These are phyloP conservation scores for Pelagia noctiluca DNA, from an alignment of 30 jellyfish, hydroid and myxozoan species.

Conservation along the genomic window DNA sequence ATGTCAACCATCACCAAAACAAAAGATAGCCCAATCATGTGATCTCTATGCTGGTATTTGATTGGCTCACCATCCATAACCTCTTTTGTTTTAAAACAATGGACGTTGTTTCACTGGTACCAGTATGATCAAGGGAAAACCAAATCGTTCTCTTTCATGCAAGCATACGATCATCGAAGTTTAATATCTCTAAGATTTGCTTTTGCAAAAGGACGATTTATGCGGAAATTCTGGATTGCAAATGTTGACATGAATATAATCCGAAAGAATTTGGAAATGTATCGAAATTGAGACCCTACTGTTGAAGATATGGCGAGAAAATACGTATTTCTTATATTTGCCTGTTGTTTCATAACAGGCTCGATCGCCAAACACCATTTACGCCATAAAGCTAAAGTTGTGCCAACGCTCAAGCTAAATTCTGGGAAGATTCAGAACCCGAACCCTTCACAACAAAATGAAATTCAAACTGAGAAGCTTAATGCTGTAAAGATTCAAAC, in stretches of 20 bases:
- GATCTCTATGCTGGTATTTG: constrained; percentile 8
- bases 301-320: too few relatives aligned
- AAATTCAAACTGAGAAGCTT: constrained; percentile 47
- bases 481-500: too few relatives aligned
- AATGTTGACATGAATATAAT: not conserved
- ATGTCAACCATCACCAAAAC: not conserved
- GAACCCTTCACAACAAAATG: constrained; percentile 46
- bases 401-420: constrained; percentile 4
- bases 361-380: constrained; percentile 46
- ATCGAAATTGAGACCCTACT: too few relatives aligned
- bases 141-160: constrained; percentile 39
- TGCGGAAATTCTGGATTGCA: not conserved
- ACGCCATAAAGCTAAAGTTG: constrained; percentile 25
- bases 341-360: too few relatives aligned
- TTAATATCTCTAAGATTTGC: too few relatives aligned
- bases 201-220: not conserved
- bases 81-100: constrained; percentile 15
- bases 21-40: not conserved
- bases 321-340: too few relatives aligned
- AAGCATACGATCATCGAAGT: constrained; percentile 47
- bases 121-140: constrained; percentile 71
- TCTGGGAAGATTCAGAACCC: constrained; percentile 20
- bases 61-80: constrained; percentile 33
- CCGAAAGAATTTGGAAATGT: too few relatives aligned
- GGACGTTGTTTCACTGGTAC: constrained; percentile 64